Evolutionary conservation across 2,888 invertebrate species (phyloP), one percentile per base, ranked within the genome.

Genomic region (Ischnus inquisitorius): DNA sequence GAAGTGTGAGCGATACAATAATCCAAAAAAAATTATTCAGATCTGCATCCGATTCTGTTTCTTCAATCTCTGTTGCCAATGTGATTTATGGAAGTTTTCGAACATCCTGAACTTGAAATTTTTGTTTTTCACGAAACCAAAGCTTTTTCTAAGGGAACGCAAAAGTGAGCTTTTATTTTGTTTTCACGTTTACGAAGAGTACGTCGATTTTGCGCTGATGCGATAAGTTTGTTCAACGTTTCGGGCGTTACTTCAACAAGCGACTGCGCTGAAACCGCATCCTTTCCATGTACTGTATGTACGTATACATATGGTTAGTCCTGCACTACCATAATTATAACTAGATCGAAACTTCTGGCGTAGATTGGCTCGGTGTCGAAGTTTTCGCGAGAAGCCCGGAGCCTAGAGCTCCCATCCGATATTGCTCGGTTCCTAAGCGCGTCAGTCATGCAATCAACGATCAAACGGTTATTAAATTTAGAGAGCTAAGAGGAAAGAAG

Each of bases 341-440:
- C 54, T 57, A 34, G 48, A 82, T 82, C 5, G 34, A 57, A 77
- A 82, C 54, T 71, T 82, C 68, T 76, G 64, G 76, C 69, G 22
- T 67, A 41, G 82, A 68, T 75, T 71, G 46, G 54, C 69, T 71
- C 65, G 64, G 57, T 79, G 54, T 43, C 60, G 71, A 71, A 77
- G 71, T 57, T 76, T 71, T 71, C 77, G 71, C 76, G 54, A 54
- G 72, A 72, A 28, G 43, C 57, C 71, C 34, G 72, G 67, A 28
- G 43, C 57, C 71, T 39, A 19, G 28, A 69, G 39, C 34, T 71
- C 76, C 57, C 48, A 28, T 54, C 77, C 71, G 57, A 77, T 82
- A 57, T 77, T 65, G 39, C 64, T 67, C 65, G 48, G 43, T 57
- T 19, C 34, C 34, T 68, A 51, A 62, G 51, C 19, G 22, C 41